phyloP scores from a whole-genome alignment of 1,140 invertebrate species.

The Paramacrobiotus metropolitanus region DNA sequence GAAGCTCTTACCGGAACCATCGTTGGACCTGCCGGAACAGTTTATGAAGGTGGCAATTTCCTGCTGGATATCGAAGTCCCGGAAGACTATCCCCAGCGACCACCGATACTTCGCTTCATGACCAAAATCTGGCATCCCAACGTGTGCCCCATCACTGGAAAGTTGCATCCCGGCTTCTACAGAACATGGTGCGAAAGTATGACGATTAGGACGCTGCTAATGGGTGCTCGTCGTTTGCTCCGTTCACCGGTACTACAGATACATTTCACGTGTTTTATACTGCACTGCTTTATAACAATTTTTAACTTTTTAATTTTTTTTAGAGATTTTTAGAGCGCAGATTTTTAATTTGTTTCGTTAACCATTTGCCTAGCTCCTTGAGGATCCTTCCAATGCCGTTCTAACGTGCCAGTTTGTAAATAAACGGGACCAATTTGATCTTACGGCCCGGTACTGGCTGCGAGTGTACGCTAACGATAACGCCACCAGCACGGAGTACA shows the following conservation, averaged over 20 bases:
- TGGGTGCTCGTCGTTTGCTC: too few species aligned
- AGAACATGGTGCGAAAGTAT: constrained; percentile 99
- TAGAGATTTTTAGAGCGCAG: constrained; percentile 2
- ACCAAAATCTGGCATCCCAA: constrained; percentile 99
- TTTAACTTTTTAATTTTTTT: constrained; percentile 7
- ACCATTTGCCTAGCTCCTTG: constrained; percentile 6
- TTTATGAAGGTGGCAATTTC: constrained; percentile 84
- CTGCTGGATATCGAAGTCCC: constrained; percentile 89
- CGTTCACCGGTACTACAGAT: too few species aligned
- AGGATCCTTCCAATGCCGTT: constrained; percentile 51
- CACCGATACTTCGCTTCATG: constrained; percentile 79
- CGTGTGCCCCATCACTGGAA: constrained; percentile 93
- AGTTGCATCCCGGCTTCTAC: constrained; percentile 94
- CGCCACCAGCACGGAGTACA: constrained; percentile 18
- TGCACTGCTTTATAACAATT: constrained; percentile 6
- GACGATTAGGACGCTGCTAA: too few species aligned
- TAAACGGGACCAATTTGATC: constrained; percentile 51
- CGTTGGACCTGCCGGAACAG: constrained; percentile 61
- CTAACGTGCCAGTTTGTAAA: constrained; percentile 89
- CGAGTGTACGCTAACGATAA: constrained; percentile 76
- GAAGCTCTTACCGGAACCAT: constrained; percentile 13
- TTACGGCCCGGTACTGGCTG: constrained; percentile 84
- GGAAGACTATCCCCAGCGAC: constrained; percentile 97
- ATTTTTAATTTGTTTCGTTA: constrained; percentile 30
- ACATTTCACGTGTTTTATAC: constrained; percentile 2